Evolutionary conservation across 2,113 vertebrate species (phyloP).

Genomic region (Vulpes vulpes): DNA sequence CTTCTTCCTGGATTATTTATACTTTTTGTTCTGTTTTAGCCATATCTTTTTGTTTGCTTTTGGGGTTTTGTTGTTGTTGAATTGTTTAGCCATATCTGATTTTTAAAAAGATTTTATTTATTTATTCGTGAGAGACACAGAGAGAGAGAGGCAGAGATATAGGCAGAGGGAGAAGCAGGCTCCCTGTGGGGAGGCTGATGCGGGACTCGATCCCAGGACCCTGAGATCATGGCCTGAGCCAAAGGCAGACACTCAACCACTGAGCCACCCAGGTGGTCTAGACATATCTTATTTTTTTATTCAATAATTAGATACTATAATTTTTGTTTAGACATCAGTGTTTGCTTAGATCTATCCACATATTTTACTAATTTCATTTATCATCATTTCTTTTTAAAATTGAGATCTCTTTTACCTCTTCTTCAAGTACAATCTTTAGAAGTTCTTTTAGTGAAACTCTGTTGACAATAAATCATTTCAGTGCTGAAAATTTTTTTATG

Average conservation of each 20-base stretch:
- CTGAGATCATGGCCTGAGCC: too few relatives aligned
- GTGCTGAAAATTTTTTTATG: conserved; percentile 32
- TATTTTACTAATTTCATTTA: not conserved
- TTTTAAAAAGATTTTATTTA: too few relatives aligned
- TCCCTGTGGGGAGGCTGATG: too few relatives aligned
- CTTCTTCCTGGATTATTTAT: not conserved
- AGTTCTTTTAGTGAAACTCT: not conserved
- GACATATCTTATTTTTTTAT: not conserved
- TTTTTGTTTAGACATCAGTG: not conserved
- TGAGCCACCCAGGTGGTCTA: too few relatives aligned
- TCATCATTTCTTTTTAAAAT: not conserved
- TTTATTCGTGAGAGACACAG: too few relatives aligned
- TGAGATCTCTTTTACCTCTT: not conserved
- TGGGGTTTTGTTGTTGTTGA: too few relatives aligned
- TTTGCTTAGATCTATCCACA: not conserved
- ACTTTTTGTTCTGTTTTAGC: conserved; percentile 20
- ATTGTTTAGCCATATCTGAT: too few relatives aligned
- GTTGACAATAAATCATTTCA: not conserved
- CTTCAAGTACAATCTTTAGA: not conserved
- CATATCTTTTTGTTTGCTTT: not conserved
- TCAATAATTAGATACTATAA: not conserved
- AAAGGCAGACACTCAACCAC: too few relatives aligned
- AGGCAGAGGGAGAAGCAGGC: too few relatives aligned
- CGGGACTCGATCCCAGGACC: too few relatives aligned
- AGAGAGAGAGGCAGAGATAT: too few relatives aligned